phyloP scores from a whole-genome alignment of 2,797 vertebrate genomes.

The Benthosema pterotum region DNA sequence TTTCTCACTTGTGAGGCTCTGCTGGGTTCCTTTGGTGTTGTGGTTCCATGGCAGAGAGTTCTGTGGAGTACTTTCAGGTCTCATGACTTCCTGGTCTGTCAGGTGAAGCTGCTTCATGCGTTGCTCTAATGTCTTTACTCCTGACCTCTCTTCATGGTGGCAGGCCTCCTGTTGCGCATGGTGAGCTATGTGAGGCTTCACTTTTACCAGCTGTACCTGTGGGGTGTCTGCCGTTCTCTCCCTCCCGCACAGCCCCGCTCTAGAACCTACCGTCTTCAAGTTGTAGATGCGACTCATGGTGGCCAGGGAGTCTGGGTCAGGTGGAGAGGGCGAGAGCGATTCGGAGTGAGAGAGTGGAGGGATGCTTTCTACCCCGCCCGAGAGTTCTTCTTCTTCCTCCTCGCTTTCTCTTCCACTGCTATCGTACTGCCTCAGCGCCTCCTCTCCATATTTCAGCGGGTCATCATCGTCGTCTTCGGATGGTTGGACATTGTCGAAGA shows the following conservation, averaged over 20 bases:
- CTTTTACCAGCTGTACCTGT: slow-evolving; percentile 66
- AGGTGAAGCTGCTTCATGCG: slow-evolving; percentile 78
- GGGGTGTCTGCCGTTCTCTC: slow-evolving; percentile 65
- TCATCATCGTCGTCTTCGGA: slow-evolving; percentile 53
- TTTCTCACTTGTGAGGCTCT: slow-evolving; percentile 37
- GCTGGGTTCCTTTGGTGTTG: slow-evolving; percentile 40
- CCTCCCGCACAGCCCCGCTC: slow-evolving; percentile 67
- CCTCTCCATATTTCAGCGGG: slow-evolving; percentile 58
- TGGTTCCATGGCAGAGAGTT: slow-evolving; percentile 37
- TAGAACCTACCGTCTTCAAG: slow-evolving; percentile 70
- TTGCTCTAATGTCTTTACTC: slow-evolving; percentile 72
- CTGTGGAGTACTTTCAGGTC: slow-evolving; percentile 31
- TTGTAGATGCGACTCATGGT: slow-evolving; percentile 83
- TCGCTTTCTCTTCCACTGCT: slow-evolving; percentile 39
- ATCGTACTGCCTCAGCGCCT: slow-evolving; percentile 39
- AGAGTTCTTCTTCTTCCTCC: slow-evolving; percentile 39
- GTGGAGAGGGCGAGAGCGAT: slow-evolving; percentile 52
- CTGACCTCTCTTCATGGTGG: slow-evolving; percentile 51
- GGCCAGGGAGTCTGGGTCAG: slow-evolving; percentile 60
- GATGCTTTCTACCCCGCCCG: slow-evolving; percentile 52
- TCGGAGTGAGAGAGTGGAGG: slow-evolving; percentile 47
- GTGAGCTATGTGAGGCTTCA: slow-evolving; percentile 55
- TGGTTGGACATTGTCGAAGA: slow-evolving; percentile 31
- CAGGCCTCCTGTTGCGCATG: slow-evolving; percentile 38
- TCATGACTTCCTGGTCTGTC: slow-evolving; percentile 69